Percentiles rank a stretch among this genome's conserved stretches.
Conservation (phyloP, 2,797 vertebrate species). For the Xenopus petersii region DNA sequence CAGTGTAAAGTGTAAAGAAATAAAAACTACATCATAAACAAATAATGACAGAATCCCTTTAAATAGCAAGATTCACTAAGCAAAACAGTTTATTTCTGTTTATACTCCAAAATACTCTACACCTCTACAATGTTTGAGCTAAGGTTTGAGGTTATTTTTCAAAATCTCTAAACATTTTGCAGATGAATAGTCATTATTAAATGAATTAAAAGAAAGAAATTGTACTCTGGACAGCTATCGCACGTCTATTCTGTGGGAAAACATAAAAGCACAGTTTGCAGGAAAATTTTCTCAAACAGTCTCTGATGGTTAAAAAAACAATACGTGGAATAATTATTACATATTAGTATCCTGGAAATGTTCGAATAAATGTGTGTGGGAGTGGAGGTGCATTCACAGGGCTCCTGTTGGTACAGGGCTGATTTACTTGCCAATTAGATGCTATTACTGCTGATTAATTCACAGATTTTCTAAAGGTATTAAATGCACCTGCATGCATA, state of each 20-base stretch:
- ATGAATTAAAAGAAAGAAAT: conserved; percentile 39
- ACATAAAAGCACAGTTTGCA: conserved; percentile 40
- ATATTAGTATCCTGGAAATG: conserved; percentile 57
- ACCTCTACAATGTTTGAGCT: not conserved
- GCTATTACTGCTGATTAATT: conserved; percentile 61
- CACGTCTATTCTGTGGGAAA: conserved; percentile 38
- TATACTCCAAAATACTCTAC: not conserved
- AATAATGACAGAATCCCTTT: too few species aligned
- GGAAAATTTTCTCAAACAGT: conserved; percentile 54
- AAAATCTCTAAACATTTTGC: conserved; percentile 19
- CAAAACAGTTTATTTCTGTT: too few species aligned
- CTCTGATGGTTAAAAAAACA: conserved; percentile 59
- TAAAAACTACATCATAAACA: too few species aligned
- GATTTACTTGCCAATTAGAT: conserved; percentile 55
- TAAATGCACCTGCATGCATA: conserved; percentile 51
- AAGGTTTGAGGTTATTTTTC: not conserved
- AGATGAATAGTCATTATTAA: conserved; percentile 26
- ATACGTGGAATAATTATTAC: conserved; percentile 61
- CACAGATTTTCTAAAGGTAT: conserved; percentile 58
- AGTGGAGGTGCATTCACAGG: conserved; percentile 56
- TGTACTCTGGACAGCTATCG: conserved; percentile 31
- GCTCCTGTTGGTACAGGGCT: conserved; percentile 54
- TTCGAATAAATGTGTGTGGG: conserved; percentile 54
- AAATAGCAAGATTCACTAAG: too few species aligned
- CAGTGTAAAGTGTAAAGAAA: too few species aligned